These are phyloP conservation scores for Melanotaenia nigrans DNA, from an alignment of 2,797 vertebrate genomes.

Conservation along the genomic window DNA sequence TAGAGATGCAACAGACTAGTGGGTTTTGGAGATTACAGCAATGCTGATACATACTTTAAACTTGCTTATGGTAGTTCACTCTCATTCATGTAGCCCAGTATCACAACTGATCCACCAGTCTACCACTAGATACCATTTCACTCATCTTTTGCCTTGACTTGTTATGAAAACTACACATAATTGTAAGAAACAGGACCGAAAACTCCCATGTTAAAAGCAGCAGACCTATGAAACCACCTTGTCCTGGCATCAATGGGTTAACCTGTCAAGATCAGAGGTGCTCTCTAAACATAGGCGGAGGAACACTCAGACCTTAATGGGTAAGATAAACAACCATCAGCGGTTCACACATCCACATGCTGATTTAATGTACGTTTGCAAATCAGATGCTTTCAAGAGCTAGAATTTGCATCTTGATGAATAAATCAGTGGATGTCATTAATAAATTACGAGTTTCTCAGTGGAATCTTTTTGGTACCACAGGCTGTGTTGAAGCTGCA, in stretches of 20 bases:
- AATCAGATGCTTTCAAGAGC: background rate
- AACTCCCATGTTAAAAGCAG: background rate
- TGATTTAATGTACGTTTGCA: background rate
- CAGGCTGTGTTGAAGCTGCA: slow-evolving; percentile 26
- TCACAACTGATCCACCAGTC: background rate
- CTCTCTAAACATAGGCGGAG: background rate
- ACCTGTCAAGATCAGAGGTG: background rate
- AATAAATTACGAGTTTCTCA: slow-evolving; percentile 36
- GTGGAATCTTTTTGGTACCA: background rate
- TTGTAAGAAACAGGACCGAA: too few relatives aligned
- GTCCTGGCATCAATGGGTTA: background rate
- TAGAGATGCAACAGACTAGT: background rate
- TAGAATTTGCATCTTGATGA: slow-evolving; percentile 26
- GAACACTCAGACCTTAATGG: background rate
- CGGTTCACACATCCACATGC: background rate
- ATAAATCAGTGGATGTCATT: slow-evolving; percentile 41
- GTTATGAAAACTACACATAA: too few relatives aligned
- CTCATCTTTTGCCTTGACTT: too few relatives aligned
- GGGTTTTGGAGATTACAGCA: background rate
- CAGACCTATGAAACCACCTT: background rate
- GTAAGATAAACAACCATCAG: background rate
- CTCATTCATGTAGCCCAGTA: background rate
- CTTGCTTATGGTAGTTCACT: background rate
- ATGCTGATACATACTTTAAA: background rate
- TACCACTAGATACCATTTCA: background rate